A percentile compares a stretch with the other conserved stretches of the same genome.
Evolutionary conservation across 2,797 vertebrate species (phyloP).

Genomic region (Fringilla coelebs): DNA sequence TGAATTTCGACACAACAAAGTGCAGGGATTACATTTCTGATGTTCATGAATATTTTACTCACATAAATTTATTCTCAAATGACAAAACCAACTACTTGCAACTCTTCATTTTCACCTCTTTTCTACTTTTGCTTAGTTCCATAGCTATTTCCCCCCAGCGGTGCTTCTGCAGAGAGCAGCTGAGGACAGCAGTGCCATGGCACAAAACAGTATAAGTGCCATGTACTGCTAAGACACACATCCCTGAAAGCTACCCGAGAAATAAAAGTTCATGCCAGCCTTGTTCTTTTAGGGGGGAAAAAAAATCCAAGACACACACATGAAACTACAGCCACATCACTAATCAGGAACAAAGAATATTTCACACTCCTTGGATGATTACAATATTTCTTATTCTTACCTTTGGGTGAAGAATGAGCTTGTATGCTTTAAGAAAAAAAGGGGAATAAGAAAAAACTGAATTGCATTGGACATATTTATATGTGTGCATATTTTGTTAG

Average conservation of each 20-base stretch:
- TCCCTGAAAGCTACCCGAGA: not conserved
- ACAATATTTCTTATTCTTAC: not conserved
- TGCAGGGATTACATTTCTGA: not conserved
- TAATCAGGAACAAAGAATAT: not conserved
- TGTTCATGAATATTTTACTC: not conserved
- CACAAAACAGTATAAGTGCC: not conserved
- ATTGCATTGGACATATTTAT: not conserved
- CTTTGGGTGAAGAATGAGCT: not conserved
- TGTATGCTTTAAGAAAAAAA: not conserved
- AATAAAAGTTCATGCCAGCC: not conserved
- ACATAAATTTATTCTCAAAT: not conserved
- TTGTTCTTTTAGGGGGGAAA: not conserved
- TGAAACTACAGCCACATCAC: not conserved
- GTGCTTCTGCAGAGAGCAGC: not conserved
- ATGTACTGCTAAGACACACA: not conserved
- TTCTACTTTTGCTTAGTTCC: not conserved
- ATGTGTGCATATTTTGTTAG: accelerated
- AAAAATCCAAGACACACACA: not conserved
- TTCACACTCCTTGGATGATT: not conserved
- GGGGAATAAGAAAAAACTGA: not conserved
- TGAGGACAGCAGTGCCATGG: not conserved
- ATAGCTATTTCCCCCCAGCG: not conserved
- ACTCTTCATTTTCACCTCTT: not conserved
- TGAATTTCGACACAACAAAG: not conserved
- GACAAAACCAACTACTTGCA: not conserved